phyloP scores from a whole-genome alignment of 2,113 vertebrate species.

The Artemisiospiza belli region DNA sequence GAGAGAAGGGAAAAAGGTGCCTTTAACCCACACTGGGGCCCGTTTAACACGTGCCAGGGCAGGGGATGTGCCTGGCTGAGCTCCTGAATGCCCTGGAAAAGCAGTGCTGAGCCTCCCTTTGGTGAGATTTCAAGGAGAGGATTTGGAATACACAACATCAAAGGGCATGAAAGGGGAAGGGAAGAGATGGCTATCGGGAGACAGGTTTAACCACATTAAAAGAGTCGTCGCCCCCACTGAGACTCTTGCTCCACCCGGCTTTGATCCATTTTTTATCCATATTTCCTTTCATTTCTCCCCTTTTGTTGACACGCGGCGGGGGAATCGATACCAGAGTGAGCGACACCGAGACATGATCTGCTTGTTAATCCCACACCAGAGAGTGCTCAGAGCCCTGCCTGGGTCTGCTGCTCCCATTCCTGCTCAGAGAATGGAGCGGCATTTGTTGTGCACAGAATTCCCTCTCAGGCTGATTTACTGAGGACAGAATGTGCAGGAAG shows the following conservation, averaged over 20 bases:
- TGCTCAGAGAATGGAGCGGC: rapidly evolving
- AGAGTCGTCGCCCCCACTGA: constrained; percentile 17
- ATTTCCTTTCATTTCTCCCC: constrained; percentile 62
- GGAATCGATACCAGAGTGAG: constrained; percentile 36
- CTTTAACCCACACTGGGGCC: background rate
- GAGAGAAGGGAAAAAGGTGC: background rate
- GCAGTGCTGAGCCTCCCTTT: background rate
- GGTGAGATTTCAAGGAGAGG: background rate
- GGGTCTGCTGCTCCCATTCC: rapidly evolving
- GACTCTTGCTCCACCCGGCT: constrained; percentile 17
- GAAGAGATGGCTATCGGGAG: constrained; percentile 38
- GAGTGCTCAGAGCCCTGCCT: background rate
- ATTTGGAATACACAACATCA: constrained; percentile 20
- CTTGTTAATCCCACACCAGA: background rate
- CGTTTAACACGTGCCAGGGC: background rate
- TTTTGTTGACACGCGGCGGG: constrained; percentile 9
- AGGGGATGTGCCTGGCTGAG: rapidly evolving
- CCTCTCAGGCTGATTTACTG: rapidly evolving
- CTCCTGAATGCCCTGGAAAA: background rate
- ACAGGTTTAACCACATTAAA: constrained; percentile 52
- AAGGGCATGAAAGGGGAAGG: constrained; percentile 31
- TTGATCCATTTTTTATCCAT: constrained; percentile 70
- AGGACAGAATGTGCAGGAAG: background rate
- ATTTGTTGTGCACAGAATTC: rapidly evolving
- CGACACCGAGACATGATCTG: constrained; percentile 3